phyloP scores from a whole-genome alignment of 1,140 invertebrate genomes.

The Zaprionus nigranus region DNA sequence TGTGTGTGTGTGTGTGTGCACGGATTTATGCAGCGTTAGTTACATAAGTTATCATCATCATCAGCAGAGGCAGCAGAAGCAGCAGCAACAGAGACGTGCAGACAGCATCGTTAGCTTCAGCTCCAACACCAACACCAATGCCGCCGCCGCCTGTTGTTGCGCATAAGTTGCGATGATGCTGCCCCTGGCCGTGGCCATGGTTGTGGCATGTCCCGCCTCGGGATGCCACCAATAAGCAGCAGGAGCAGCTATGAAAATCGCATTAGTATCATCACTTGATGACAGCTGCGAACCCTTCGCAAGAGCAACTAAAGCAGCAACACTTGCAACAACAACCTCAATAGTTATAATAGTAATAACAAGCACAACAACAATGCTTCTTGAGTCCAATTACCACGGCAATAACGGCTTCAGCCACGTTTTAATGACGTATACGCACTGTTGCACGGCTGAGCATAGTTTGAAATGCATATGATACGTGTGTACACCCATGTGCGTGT shows the following conservation, averaged over 20 bases:
- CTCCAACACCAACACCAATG: not conserved
- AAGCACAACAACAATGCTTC: slow-evolving; percentile 17
- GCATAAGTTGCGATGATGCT: slow-evolving; percentile 41
- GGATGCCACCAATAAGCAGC: slow-evolving; percentile 43
- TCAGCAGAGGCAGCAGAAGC: slow-evolving; percentile 45
- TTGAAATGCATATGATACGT: slow-evolving; percentile 16
- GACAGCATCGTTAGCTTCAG: slow-evolving; percentile 40
- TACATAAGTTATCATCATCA: slow-evolving; percentile 79
- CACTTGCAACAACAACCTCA: slow-evolving; percentile 20
- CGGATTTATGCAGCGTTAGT: slow-evolving; percentile 81
- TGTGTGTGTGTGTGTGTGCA: slow-evolving; percentile 51
- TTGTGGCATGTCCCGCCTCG: slow-evolving; percentile 7
- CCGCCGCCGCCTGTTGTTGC: slow-evolving; percentile 37
- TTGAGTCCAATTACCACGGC: slow-evolving; percentile 49
- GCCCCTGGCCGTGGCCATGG: slow-evolving; percentile 13
- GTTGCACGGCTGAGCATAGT: slow-evolving; percentile 30
- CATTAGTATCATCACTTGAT: slow-evolving; percentile 63
- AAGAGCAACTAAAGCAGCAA: not conserved
- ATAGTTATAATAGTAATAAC: slow-evolving; percentile 5
- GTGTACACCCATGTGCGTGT: not conserved
- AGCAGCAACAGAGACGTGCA: slow-evolving; percentile 32
- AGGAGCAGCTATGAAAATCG: slow-evolving; percentile 60
- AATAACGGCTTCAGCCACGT: slow-evolving; percentile 54
- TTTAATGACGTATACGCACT: slow-evolving; percentile 52
- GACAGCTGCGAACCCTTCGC: slow-evolving; percentile 49